These are phyloP conservation scores for Leptinotarsa rubiginosa DNA, from an alignment of 2,888 invertebrate genomes.

Conservation along the genomic window DNA sequence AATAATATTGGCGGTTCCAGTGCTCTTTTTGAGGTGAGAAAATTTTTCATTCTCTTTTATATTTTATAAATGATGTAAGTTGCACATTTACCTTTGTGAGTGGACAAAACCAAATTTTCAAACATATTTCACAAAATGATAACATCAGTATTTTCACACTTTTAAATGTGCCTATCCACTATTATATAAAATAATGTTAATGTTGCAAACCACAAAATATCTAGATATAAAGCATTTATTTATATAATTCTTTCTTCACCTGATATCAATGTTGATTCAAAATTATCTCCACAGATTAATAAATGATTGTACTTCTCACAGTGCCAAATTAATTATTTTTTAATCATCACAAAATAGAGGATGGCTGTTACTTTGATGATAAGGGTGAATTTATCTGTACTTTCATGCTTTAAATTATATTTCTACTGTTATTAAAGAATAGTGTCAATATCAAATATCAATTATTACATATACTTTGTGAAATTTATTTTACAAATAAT, in stretches of 20 bases:
- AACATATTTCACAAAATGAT: no score
- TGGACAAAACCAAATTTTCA: no score
- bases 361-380: neutral
- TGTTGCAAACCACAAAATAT: no score
- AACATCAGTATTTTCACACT: no score
- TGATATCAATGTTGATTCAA: neutral
- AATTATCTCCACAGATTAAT: neutral
- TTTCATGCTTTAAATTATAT: neutral
- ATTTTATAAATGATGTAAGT: neutral
- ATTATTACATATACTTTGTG: no score
- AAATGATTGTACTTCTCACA: neutral
- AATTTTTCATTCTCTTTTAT: neutral
- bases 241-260: slow-evolving; percentile 7
- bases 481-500: no score
- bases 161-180: no score
- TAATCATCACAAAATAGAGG: neutral
- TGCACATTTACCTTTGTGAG: no score
- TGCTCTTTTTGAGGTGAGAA: slow-evolving; percentile 81
- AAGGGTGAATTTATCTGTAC: neutral
- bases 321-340: neutral
- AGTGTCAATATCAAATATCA: no score
- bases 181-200: no score
- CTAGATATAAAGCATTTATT: neutral
- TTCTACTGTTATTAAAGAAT: neutral
- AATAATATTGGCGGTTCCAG: slow-evolving; percentile 90